phyloP scores from a whole-genome alignment of 64 coral and sea anemone genomes.

The Exaiptasia diaphana region DNA sequence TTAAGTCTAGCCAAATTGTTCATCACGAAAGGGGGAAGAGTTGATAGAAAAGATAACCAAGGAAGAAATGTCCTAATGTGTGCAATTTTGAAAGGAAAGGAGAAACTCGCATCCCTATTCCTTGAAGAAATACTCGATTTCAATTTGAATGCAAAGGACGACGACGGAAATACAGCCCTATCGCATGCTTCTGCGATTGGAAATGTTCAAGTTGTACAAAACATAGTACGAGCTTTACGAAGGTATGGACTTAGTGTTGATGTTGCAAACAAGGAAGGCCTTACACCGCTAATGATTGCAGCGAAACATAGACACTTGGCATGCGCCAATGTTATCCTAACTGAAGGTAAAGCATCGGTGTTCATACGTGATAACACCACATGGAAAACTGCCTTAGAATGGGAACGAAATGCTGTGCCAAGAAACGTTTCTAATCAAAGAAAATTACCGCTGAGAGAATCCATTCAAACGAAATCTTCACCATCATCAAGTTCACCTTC shows the following conservation, averaged over 20 bases:
- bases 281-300: slow-evolving; percentile 73
- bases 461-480: too few relatives aligned
- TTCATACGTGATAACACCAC: slow-evolving; percentile 53
- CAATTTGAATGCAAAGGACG: slow-evolving; percentile 67
- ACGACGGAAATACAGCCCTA: slow-evolving; percentile 73
- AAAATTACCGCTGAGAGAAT: not conserved
- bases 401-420: slow-evolving; percentile 20
- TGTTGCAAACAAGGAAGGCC: slow-evolving; percentile 61
- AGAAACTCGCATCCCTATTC: slow-evolving; percentile 50
- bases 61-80: slow-evolving; percentile 48
- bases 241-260: slow-evolving; percentile 80
- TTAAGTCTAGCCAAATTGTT: slow-evolving; percentile 44
- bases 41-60: slow-evolving; percentile 41
- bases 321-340: slow-evolving; percentile 35
- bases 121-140: slow-evolving; percentile 49
- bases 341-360: slow-evolving; percentile 69
- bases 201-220: slow-evolving; percentile 58
- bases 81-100: slow-evolving; percentile 53
- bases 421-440: not conserved
- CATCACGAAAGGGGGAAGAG: slow-evolving; percentile 45
- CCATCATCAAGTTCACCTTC: too few relatives aligned
- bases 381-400: slow-evolving; percentile 69
- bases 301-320: slow-evolving; percentile 25
- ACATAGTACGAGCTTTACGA: slow-evolving; percentile 20
- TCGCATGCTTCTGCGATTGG: slow-evolving; percentile 52